Base-by-base conservation (phyloP, 2,888 invertebrate genomes). In the Parnassius orleans region DNA sequence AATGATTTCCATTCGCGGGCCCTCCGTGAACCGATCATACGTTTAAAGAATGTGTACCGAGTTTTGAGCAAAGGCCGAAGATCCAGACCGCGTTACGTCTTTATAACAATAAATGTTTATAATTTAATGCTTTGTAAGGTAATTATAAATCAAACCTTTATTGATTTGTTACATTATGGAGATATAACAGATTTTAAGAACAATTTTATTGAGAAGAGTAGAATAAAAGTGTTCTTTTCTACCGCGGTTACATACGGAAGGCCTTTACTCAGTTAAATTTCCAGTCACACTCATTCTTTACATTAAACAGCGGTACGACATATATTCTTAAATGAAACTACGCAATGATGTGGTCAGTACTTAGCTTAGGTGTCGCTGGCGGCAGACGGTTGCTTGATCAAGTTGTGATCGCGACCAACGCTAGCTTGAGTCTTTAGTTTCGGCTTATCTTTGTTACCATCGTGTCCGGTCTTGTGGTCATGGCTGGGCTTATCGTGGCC, bases 361-460 rank as follows among this genome's bases (percentile, higher is more conserved):
- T 19, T 19, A 67, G 78, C 78, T 84, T 93, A 93, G 70, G 86
- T 90, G 73, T 93, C 93, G 73, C 91, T 84, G 56, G 87, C 78
- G 67, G 87, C 79, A 63, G 92, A 89, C 0, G 85, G 84, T 57
- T 90, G 90, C 65, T 92, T 93, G 66, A 94, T 93, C 61, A 94
- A 86, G 74, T 94, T 94, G 62, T 93, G 81, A 73, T 94, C 94
- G 43, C 93, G 93, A 44, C 93, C 89, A 5, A 93, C 80, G 72
- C 90, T 87, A 44, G 83, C 80, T 66, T 90, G 89, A 12, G 83
- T 72, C 73, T 88, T 89, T 70, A 90, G 73, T 67, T 85, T 86
- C 57, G 85, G 84, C 61, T 83, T 81, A 47, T 78, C 76, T 9
- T 75, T 75, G 68, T 71, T 68, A 15, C 60, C 66, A 12, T 66